Conservation (phyloP, 2,797 vertebrate species). For the Sebastes matsubarae region DNA sequence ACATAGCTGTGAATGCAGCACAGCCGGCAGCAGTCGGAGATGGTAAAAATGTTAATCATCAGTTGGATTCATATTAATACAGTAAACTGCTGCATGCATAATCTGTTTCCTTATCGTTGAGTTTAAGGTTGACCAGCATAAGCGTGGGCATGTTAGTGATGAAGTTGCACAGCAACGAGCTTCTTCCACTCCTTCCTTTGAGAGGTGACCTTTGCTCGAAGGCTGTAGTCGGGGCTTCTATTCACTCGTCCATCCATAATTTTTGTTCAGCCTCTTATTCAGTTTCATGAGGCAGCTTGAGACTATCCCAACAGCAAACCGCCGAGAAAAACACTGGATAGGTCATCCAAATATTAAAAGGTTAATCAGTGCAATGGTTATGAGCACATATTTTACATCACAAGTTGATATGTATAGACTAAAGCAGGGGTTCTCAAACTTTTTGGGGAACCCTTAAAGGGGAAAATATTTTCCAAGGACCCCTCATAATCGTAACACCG, state of each 20-base stretch:
- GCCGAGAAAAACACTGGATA: neutral
- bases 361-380: neutral
- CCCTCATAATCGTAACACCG: no score
- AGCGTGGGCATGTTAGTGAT: neutral
- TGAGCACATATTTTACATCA: neutral
- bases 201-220: constrained; percentile 21
- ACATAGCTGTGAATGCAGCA: neutral
- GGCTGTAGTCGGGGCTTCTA: neutral
- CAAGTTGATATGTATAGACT: neutral
- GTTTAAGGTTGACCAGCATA: neutral
- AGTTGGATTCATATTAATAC: neutral
- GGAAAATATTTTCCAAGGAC: no score
- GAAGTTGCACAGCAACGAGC: neutral
- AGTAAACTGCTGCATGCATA: no score
- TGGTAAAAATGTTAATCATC: neutral
- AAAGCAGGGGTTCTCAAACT: neutral
- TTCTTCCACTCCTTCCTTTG: neutral
- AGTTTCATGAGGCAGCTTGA: neutral
- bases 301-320: neutral
- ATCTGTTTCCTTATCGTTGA: neutral
- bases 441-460: no score
- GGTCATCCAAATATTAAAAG: neutral
- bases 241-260: neutral
- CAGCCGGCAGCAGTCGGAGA: neutral
- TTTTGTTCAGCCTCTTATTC: neutral